Evolutionary conservation across 2,888 invertebrate species (phyloP).

Genomic region (Phytoseiulus persimilis): DNA sequence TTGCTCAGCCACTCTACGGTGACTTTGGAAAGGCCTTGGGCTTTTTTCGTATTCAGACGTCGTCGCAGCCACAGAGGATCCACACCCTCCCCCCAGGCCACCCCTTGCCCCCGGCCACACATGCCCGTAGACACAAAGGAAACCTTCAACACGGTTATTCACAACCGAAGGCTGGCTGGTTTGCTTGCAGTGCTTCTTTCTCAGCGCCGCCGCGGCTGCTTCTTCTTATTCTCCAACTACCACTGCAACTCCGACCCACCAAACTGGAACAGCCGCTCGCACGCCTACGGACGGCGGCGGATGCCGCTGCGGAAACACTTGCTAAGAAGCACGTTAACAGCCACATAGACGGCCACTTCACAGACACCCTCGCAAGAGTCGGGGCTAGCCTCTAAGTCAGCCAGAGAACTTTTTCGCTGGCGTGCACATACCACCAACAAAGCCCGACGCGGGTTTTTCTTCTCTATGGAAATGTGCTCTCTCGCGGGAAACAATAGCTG

Average conservation of each 20-base stretch:
- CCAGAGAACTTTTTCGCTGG: neutral
- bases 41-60: neutral
- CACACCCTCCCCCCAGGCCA: neutral
- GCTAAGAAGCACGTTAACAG: neutral
- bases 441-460: too few species aligned
- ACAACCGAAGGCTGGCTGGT: neutral
- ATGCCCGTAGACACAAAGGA: neutral
- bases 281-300: neutral
- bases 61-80: neutral
- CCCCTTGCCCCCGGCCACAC: neutral
- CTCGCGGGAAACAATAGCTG: too few species aligned
- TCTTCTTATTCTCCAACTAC: too few species aligned
- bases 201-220: too few species aligned
- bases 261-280: neutral
- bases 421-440: neutral
- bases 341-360: neutral
- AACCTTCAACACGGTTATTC: neutral
- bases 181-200: neutral
- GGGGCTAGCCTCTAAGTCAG: neutral
- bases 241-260: neutral
- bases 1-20: neutral
- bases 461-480: too few species aligned
- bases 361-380: neutral
- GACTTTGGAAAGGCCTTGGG: neutral
- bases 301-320: neutral